phyloP scores from a whole-genome alignment of 2,797 vertebrate genomes.

The Psittacula derbiana region DNA sequence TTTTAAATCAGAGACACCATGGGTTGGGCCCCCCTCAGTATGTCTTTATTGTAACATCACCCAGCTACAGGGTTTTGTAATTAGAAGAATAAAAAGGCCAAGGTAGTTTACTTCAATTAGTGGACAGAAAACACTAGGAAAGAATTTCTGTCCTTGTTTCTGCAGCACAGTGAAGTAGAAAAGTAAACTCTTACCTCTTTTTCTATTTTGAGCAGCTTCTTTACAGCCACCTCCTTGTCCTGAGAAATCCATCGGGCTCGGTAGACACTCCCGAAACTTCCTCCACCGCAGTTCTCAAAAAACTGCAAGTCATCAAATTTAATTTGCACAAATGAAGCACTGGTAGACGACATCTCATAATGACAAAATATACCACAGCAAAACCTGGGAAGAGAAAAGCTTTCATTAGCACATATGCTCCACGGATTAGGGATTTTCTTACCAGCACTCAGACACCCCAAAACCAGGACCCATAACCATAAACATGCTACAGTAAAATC shows the following conservation, averaged over 20 bases:
- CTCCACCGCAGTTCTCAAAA: constrained; percentile 97
- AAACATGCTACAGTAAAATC: neutral
- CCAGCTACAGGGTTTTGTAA: constrained; percentile 27
- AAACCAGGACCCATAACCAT: neutral
- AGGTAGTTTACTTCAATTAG: neutral
- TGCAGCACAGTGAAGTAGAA: neutral
- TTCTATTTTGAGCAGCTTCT: constrained; percentile 99
- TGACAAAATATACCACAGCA: constrained; percentile 82
- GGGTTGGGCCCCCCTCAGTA: neutral
- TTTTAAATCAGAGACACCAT: constrained; percentile 1
- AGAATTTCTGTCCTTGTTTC: neutral
- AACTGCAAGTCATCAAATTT: constrained; percentile 95
- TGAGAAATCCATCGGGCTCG: constrained; percentile 96
- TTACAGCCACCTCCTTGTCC: constrained; percentile 99
- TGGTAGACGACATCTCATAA: constrained; percentile 96
- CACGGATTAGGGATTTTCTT: neutral
- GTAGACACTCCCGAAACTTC: constrained; percentile 98
- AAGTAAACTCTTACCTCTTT: constrained; percentile 87
- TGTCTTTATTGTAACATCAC: neutral
- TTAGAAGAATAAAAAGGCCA: neutral
- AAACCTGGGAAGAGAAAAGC: constrained; percentile 76
- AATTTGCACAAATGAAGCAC: constrained; percentile 96
- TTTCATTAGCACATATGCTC: neutral
- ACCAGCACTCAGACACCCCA: neutral
- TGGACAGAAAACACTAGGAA: neutral